These are phyloP conservation scores for Bufotes viridis DNA, from an alignment of 2,797 vertebrate genomes.

Conservation along the genomic window DNA sequence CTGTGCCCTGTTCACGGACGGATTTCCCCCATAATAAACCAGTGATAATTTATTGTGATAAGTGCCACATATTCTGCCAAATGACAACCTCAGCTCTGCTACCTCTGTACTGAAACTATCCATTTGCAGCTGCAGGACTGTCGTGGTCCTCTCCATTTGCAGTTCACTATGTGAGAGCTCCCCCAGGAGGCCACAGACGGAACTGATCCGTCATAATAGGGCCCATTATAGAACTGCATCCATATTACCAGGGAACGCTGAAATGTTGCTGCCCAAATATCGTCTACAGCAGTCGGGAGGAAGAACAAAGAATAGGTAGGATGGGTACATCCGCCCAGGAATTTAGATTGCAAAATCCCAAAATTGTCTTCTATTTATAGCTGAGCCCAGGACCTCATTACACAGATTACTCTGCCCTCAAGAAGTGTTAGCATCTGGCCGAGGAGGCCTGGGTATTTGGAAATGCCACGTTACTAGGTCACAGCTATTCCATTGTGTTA, in stretches of 20 bases:
- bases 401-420: not conserved
- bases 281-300: not conserved
- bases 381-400: not conserved
- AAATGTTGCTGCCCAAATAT: not conserved
- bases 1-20: too few species aligned
- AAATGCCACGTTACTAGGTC: not conserved
- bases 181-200: not conserved
- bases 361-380: not conserved
- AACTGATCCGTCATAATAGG: not conserved
- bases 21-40: too few species aligned
- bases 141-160: not conserved
- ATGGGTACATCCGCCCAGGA: not conserved
- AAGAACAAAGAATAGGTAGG: not conserved
- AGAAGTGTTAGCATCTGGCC: too few species aligned
- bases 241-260: too few species aligned
- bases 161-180: not conserved
- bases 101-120: too few species aligned
- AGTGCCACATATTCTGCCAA: too few species aligned
- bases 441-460: not conserved
- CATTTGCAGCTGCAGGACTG: not conserved
- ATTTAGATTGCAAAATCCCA: not conserved
- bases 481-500: not conserved
- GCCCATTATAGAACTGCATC: too few species aligned
- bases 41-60: too few species aligned
- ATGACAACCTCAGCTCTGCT: too few species aligned